Evolutionary conservation across 1,140 invertebrate genomes (phyloP).

Genomic region (Venustaconcha ellipsiformis): DNA sequence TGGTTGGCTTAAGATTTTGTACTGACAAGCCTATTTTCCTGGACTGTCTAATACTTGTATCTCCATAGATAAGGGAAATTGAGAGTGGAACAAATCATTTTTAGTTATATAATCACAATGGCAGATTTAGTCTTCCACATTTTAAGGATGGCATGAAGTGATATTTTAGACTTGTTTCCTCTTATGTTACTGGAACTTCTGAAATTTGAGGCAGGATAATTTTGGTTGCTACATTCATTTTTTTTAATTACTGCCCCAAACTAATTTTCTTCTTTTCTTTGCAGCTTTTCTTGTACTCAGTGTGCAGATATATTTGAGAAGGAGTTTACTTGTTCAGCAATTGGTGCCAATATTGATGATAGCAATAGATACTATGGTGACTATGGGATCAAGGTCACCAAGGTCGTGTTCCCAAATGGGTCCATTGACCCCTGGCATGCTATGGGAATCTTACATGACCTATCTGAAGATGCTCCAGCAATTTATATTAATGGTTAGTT

Average conservation of each 20-base stretch:
- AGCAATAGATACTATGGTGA: conserved; percentile 88
- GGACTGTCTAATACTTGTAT: no score
- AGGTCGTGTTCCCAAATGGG: conserved; percentile 90
- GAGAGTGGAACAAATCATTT: no score
- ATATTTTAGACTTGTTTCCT: no score
- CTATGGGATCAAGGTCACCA: conserved; percentile 77
- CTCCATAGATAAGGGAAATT: no score
- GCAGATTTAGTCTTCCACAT: no score
- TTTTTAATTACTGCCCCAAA: neutral
- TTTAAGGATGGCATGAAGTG: no score
- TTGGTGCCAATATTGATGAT: conserved; percentile 75
- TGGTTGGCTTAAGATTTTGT: no score
- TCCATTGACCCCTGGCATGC: conserved; percentile 95
- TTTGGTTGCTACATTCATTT: no score
- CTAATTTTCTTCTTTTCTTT: conserved; percentile 15
- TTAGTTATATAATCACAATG: no score
- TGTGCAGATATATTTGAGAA: conserved; percentile 84
- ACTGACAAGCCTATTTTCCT: no score
- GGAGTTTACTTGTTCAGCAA: conserved; percentile 74
- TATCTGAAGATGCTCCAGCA: conserved; percentile 59
- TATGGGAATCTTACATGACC: conserved; percentile 71
- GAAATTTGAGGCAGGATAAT: no score
- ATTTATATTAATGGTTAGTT: conserved; percentile 64
- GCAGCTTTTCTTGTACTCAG: conserved; percentile 83
- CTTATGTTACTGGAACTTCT: no score